Conservation (phyloP, 2,888 invertebrate species). For the Brachypterus glaber region DNA sequence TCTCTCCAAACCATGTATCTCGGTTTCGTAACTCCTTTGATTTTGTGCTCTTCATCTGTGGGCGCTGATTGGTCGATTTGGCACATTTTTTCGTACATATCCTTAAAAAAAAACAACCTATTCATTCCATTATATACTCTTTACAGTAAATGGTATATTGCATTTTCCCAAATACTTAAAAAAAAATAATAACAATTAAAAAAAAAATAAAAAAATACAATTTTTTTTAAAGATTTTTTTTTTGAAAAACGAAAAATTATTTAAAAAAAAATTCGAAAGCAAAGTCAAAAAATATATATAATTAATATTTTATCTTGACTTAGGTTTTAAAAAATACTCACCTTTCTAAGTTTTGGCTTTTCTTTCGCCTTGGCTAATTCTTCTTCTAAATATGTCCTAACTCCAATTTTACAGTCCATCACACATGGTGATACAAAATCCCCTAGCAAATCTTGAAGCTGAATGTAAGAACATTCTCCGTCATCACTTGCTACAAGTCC, state of each 20-base stretch:
- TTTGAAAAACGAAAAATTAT: slow-evolving; percentile 1
- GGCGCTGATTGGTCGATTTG: slow-evolving; percentile 86
- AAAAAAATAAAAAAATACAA: too few species aligned
- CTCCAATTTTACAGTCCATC: slow-evolving; percentile 96
- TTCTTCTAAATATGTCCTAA: slow-evolving; percentile 89
- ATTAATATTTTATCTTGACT: too few species aligned
- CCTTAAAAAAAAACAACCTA: slow-evolving; percentile 47
- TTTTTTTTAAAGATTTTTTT: too few species aligned
- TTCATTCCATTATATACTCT: too few species aligned
- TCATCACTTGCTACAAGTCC: slow-evolving; percentile 75
- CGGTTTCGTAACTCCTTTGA: slow-evolving; percentile 89
- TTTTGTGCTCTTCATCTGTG: slow-evolving; percentile 77
- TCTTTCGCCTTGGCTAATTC: slow-evolving; percentile 92
- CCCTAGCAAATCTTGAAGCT: slow-evolving; percentile 85
- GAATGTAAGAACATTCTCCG: slow-evolving; percentile 76
- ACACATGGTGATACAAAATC: slow-evolving; percentile 89
- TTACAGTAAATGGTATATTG: too few species aligned
- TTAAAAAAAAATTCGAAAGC: slow-evolving; percentile 8
- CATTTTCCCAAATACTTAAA: too few species aligned
- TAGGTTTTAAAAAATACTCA: slow-evolving; percentile 6
- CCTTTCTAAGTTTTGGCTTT: slow-evolving; percentile 83
- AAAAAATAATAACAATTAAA: not conserved
- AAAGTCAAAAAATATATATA: too few species aligned
- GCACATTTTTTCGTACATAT: slow-evolving; percentile 97
- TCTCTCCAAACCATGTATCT: slow-evolving; percentile 95